Evolutionary conservation across 2,113 vertebrate genomes (phyloP).

Genomic region (Lycaon pictus): DNA sequence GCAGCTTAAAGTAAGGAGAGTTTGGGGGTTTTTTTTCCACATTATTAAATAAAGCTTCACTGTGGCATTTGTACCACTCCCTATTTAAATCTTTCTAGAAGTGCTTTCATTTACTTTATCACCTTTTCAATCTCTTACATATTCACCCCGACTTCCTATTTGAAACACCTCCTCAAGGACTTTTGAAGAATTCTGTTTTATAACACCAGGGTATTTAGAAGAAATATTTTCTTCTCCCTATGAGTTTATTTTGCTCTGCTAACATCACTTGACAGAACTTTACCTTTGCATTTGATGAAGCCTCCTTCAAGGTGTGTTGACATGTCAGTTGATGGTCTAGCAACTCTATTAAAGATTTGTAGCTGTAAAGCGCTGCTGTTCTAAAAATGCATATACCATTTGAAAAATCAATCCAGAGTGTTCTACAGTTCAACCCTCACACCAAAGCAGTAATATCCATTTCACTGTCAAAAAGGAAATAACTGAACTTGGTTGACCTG

Average conservation of each 20-base stretch:
- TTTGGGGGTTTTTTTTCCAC: neutral
- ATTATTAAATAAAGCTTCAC: slow-evolving; percentile 36
- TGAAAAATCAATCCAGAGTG: slow-evolving; percentile 64
- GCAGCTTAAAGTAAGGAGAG: slow-evolving; percentile 5
- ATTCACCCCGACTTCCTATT: neutral
- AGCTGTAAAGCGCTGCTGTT: slow-evolving; percentile 36
- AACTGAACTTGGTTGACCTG: neutral
- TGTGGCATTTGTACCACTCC: slow-evolving; percentile 26
- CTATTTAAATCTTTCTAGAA: slow-evolving; percentile 33
- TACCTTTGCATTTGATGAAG: slow-evolving; percentile 44
- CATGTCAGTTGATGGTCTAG: slow-evolving; percentile 43
- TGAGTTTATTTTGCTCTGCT: slow-evolving; percentile 36
- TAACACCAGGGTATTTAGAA: neutral
- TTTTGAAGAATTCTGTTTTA: slow-evolving; percentile 48
- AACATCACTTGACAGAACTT: slow-evolving; percentile 13
- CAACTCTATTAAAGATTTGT: slow-evolving; percentile 58
- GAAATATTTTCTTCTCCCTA: neutral
- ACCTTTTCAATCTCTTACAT: slow-evolving; percentile 44
- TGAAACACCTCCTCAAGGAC: slow-evolving; percentile 24
- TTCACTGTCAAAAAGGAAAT: slow-evolving; percentile 50
- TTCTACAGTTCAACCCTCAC: slow-evolving; percentile 20
- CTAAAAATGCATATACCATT: slow-evolving; percentile 31
- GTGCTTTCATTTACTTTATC: slow-evolving; percentile 47
- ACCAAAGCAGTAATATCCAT: neutral
- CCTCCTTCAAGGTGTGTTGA: slow-evolving; percentile 30